Conservation (phyloP, 1,140 invertebrate species). For the Batillaria attramentaria region DNA sequence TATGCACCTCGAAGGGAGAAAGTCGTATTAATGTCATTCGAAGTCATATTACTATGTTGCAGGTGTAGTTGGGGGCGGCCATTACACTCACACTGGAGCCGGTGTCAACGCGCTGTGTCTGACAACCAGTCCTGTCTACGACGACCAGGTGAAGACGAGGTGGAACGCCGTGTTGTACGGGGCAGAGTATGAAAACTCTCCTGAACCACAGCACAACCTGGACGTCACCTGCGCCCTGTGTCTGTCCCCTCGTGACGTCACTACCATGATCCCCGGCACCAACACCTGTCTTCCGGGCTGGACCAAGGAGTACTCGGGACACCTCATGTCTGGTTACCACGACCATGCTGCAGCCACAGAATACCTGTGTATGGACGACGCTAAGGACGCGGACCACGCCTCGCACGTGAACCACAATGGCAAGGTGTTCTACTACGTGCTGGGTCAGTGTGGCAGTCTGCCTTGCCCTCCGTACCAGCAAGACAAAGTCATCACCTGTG, state of each 20-base stretch:
- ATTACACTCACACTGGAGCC: neutral
- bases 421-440: conserved; percentile 45
- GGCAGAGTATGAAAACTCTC: neutral
- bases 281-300: conserved; percentile 46
- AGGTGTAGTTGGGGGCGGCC: neutral
- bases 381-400: conserved; percentile 33
- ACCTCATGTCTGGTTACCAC: conserved; percentile 33
- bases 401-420: conserved; percentile 37
- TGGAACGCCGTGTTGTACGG: neutral
- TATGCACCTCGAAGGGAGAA: too few species aligned
- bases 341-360: conserved; percentile 15
- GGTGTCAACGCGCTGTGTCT: neutral
- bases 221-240: neutral
- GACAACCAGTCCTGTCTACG: neutral
- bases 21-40: too few species aligned
- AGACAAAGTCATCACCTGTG: neutral
- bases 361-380: conserved; percentile 47
- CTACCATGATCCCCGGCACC: conserved; percentile 50
- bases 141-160: neutral
- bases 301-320: conserved; percentile 46
- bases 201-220: neutral
- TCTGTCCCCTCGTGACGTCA: neutral
- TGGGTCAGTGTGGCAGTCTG: neutral
- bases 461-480: conserved; percentile 8
- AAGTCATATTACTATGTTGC: too few species aligned